A percentile compares a stretch with the other conserved stretches of the same genome.
Conservation (phyloP, 2,888 invertebrate genomes). For the Tachystola acroxantha region DNA sequence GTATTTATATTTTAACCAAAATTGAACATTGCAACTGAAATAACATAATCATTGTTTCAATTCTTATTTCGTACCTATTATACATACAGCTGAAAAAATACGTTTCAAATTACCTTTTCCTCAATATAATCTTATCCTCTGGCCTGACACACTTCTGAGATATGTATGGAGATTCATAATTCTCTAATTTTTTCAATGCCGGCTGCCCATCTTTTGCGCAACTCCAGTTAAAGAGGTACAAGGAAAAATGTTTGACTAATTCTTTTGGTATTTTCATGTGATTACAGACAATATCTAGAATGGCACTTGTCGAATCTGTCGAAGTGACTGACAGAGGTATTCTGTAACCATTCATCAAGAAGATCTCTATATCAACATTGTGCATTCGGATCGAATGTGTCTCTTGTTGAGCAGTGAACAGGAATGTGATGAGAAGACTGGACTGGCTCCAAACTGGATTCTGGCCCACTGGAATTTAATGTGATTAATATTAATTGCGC, state of each 20-base stretch:
- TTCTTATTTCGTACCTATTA: too few relatives aligned
- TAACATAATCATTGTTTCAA: too few relatives aligned
- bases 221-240: conserved; percentile 90
- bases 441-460: conserved; percentile 88
- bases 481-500: too few relatives aligned
- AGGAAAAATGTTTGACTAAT: conserved; percentile 91
- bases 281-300: conserved; percentile 89
- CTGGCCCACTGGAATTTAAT: conserved; percentile 90
- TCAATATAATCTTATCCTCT: conserved; percentile 88
- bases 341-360: conserved; percentile 91
- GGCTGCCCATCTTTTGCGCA: conserved; percentile 83
- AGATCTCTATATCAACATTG: conserved; percentile 88
- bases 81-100: too few relatives aligned
- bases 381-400: conserved; percentile 83
- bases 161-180: conserved; percentile 98
- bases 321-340: conserved; percentile 88
- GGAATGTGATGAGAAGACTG: conserved; percentile 90
- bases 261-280: conserved; percentile 89
- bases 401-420: conserved; percentile 95
- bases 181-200: conserved; percentile 93
- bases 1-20: background rate
- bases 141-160: conserved; percentile 88
- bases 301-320: conserved; percentile 89
- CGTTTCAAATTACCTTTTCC: conserved; percentile 84
- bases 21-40: background rate